These are phyloP conservation scores for Nannospalax galili DNA, from an alignment of 2,113 vertebrate genomes.

Conservation along the genomic window DNA sequence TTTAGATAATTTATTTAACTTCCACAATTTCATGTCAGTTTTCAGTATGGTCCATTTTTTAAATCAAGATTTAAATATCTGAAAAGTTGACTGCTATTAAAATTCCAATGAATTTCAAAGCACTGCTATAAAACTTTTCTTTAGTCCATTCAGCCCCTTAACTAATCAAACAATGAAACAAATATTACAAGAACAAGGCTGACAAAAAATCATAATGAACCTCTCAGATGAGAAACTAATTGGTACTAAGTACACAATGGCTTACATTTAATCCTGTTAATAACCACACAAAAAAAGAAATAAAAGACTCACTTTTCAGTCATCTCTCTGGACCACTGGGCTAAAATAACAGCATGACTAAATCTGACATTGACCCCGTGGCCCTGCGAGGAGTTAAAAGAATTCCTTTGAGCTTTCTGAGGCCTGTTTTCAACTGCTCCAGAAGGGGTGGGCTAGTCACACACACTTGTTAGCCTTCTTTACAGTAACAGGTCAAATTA, in stretches of 20 bases:
- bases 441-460: slow-evolving; percentile 80
- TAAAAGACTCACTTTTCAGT: slow-evolving; percentile 87
- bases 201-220: slow-evolving; percentile 80
- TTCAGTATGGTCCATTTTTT: slow-evolving; percentile 38
- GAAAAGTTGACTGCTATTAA: slow-evolving; percentile 72
- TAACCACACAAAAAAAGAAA: slow-evolving; percentile 83
- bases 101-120: slow-evolving; percentile 72
- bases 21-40: slow-evolving; percentile 3
- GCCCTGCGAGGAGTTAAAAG: slow-evolving; percentile 85
- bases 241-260: slow-evolving; percentile 82
- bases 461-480: slow-evolving; percentile 79
- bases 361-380: slow-evolving; percentile 86
- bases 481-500: slow-evolving; percentile 77
- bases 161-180: slow-evolving; percentile 76
- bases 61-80: slow-evolving; percentile 67
- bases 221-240: slow-evolving; percentile 83
- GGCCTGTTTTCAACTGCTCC: slow-evolving; percentile 80
- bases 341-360: slow-evolving; percentile 87
- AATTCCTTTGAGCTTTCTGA: slow-evolving; percentile 83
- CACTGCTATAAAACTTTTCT: slow-evolving; percentile 66
- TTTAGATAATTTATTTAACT: slow-evolving; percentile 54
- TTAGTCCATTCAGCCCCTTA: slow-evolving; percentile 58
- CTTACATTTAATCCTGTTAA: slow-evolving; percentile 83
- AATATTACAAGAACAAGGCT: slow-evolving; percentile 75
- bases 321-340: slow-evolving; percentile 86